Evolutionary conservation across 2,888 invertebrate species (phyloP), one percentile per base, ranked within the genome.

Genomic region (Incurvaria masculella): DNA sequence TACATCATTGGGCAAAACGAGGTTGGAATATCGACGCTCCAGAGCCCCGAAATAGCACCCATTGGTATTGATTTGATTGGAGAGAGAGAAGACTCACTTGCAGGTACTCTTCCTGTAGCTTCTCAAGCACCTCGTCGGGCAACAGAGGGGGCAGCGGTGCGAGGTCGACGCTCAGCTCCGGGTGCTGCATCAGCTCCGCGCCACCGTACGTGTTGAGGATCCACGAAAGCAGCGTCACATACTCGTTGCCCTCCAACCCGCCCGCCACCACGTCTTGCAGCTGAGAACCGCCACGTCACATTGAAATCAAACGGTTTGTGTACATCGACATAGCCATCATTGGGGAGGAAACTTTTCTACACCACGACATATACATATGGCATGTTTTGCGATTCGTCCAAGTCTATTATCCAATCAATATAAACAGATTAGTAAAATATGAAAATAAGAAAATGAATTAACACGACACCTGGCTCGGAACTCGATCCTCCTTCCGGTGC

Each of bases 231-330:
- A 99, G 72, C 0, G 97, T 93, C 1, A 98, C 96, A 65, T 94
- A 94, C 68, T 99, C 99, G 66, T 97, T 97, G 39, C 97, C 97
- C 76, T 97, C 92, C 47, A 98, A 71, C 0, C 94, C 94, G 57
- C 84, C 88, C 33, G 85, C 82, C n/a, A 95, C 91, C 42, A 95
- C 84, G 60, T 94, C 94, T 70, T 93, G 87, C 16, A 97, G 72
- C 90, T 86, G 57, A n/a, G 63, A 65, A n/a, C n/a, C n/a, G n/a
- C n/a, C n/a, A n/a, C 8, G 5, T 38, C 39, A 1, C 17, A 16
- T 17, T 16, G 16, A 16, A 16, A 38, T 38, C 10, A 38, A 61
- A 63, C 45, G 21, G 39, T 27, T 21, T n/a, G n/a, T n/a, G n/a
- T n/a, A n/a, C n/a, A n/a, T n/a, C n/a, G n/a, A n/a, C n/a, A n/a